phyloP scores from a whole-genome alignment of 1,140 invertebrate species.

The Neodiprion virginianus region DNA sequence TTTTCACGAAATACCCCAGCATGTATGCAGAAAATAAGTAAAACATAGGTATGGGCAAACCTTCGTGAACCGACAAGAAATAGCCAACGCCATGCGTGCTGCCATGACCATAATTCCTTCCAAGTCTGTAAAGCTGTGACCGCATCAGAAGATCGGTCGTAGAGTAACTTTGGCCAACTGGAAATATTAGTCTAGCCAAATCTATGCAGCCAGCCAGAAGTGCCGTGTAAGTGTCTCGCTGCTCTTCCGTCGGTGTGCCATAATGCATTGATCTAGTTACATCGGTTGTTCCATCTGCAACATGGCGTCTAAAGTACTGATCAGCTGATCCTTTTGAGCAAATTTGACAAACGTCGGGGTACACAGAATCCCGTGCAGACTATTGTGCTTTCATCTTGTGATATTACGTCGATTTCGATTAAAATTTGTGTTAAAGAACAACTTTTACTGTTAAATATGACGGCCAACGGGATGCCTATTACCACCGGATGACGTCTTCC shows the following conservation, averaged over 20 bases:
- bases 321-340: not conserved
- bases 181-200: constrained; percentile 52
- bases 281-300: constrained; percentile 70
- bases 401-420: no score
- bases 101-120: constrained; percentile 68
- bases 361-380: no score
- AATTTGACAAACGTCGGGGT: no score
- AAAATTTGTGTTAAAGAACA: no score
- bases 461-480: no score
- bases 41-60: constrained; percentile 47
- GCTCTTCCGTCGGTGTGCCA: constrained; percentile 63
- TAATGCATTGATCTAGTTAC: constrained; percentile 72
- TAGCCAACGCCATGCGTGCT: constrained; percentile 71
- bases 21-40: no score
- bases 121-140: constrained; percentile 61
- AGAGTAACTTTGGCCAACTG: constrained; percentile 48
- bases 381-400: no score
- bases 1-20: no score
- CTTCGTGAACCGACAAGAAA: constrained; percentile 70
- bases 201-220: constrained; percentile 71
- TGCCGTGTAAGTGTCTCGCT: constrained; percentile 69
- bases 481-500: no score
- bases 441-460: no score
- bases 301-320: not conserved
- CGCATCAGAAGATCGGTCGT: constrained; percentile 57